Base-by-base conservation (phyloP, 1,140 invertebrate genomes). In the Dendrolimus kikuchii region DNA sequence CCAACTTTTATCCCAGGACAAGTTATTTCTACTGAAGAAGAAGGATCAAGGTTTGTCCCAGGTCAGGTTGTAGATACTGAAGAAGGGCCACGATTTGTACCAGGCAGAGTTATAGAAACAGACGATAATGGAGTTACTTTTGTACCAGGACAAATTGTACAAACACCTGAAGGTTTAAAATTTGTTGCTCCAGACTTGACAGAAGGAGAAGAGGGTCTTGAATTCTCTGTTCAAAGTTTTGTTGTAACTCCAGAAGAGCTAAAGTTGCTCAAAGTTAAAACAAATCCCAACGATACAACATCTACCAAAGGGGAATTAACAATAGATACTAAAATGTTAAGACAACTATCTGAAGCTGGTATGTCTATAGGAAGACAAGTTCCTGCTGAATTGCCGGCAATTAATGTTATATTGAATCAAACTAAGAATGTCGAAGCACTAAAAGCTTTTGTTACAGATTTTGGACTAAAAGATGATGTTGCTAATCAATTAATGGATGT, bases 181-280 rank as follows among this genome's bases (percentile, higher is more conserved):
- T 93, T 93, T 70, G 89, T 93, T 7, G 92, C 92, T 36, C 92
- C 92, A 7, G 92, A 93, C 76, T 74, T 93, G 6, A 88, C 86
- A 3, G 90, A 92, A 65, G 90, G 90, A 4, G 88, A 90, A 38
- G 91, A 92, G 71, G 92, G 92, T 7, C 89, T 91, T 8, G 91
- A 93, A 71, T 93, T 93, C 74, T 92, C 91, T 7, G 92, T 94
- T 5, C 93, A 94, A 86, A 92, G 92, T 46, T 94, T 93, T 74
- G 90, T 93, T 60, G 90, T 94, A 2, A 92, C 91, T 38, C 91
- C 91, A 4, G 92, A 93, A 74, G 92, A 93, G 74, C 64, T 93
- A 3, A 89, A 88, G 54, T 66, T 93, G 9, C 73, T 93, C 8
- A 90, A 91, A 68, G 89, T 90, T 2, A 89, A 89, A 65, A 89